Conservation (phyloP, 2,797 vertebrate species). For the Sciaenops ocellatus region DNA sequence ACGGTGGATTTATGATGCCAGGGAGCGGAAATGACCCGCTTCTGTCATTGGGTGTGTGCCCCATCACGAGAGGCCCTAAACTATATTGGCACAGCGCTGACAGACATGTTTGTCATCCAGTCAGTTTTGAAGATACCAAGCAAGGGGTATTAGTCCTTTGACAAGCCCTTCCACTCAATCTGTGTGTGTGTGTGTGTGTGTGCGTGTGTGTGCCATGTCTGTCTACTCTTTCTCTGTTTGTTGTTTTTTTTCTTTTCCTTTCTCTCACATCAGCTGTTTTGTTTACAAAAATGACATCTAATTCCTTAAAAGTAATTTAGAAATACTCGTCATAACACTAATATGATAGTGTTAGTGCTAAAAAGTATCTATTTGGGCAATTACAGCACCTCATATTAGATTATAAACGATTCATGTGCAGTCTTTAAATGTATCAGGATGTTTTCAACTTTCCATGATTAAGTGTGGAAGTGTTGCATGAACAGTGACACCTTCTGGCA, state of each 20-base stretch:
- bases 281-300: slow-evolving; percentile 7
- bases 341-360: neutral
- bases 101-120: slow-evolving; percentile 90
- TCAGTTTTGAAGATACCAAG: slow-evolving; percentile 88
- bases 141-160: slow-evolving; percentile 85
- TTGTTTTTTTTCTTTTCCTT: slow-evolving; percentile 9
- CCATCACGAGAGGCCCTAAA: slow-evolving; percentile 90
- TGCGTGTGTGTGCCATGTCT: slow-evolving; percentile 10
- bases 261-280: neutral
- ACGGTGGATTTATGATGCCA: slow-evolving; percentile 88
- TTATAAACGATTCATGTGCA: neutral
- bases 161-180: slow-evolving; percentile 79
- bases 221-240: neutral
- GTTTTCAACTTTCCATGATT: slow-evolving; percentile 32
- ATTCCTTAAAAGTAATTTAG: neutral
- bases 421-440: slow-evolving; percentile 15
- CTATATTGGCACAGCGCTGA: slow-evolving; percentile 89
- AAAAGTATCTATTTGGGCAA: neutral
- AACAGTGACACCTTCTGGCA: slow-evolving; percentile 87
- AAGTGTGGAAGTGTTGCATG: slow-evolving; percentile 68
- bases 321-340: neutral
- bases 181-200: slow-evolving; percentile 34
- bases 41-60: slow-evolving; percentile 89
- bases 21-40: slow-evolving; percentile 88
- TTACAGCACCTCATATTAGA: neutral